Evolutionary conservation across 2,113 vertebrate genomes (phyloP), one percentile per base, ranked within the genome.

Genomic region (Microtus oregoni): DNA sequence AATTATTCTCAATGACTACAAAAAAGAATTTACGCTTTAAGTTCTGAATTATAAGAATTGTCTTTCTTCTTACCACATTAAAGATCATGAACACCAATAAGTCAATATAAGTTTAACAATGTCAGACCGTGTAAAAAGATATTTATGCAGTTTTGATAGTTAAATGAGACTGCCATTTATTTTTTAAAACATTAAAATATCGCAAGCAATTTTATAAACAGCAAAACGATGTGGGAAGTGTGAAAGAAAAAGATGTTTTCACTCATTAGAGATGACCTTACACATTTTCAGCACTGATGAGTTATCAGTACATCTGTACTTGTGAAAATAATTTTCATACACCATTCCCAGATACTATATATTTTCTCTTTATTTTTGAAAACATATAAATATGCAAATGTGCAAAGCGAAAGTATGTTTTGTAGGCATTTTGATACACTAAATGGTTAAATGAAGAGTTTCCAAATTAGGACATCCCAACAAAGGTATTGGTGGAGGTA

Each of bases 261-360:
- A 86, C 89, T 97, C 91, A 96, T 97, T 97, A 97, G 92, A 76
- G 85, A 95, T 92, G 95, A 95, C 94, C 97, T 96, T 96, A 92
- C 19, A 94, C 94, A 96, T 63, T 89, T 91, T 89, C 73, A 92
- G 47, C 75, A 78, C 52, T 97, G 89, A 78, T 12, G 92, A 89
- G 94, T 94, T 97, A 98, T 96, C 94, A 92, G 75, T 97, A 96
- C 90, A 97, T 96, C 95, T 97, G 97, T 92, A 98, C 85, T 95
- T 94, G 81, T 77, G 68, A 97, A 96, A 95, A 90, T 89, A 63
- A 72, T 96, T 94, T 96, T 96, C 28, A 91, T 91, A 55, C 90
- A 50, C 87, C 78, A 85, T 92, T 92, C 50, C 79, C 58, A 96
- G 94, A 96, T 91, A 96, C 87, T 92, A 86, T 95, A 52, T 77